Evolutionary conservation across 2,113 vertebrate species (phyloP).

Genomic region (Chascanopsetta lugubris): DNA sequence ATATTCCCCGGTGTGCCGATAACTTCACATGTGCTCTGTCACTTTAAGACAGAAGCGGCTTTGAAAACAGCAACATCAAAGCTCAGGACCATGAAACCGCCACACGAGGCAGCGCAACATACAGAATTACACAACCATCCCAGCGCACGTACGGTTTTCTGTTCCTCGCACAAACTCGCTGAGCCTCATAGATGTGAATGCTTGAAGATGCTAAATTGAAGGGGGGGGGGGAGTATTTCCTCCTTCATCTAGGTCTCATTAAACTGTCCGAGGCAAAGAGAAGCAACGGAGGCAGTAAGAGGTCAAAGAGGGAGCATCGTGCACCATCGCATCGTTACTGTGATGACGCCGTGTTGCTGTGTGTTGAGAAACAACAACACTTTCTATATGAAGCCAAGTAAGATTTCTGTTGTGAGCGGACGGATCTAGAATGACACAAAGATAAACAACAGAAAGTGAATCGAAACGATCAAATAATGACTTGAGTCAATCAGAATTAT

Average conservation of each 20-base stretch:
- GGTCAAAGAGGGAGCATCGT: slow-evolving; percentile 7
- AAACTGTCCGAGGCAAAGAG: slow-evolving; percentile 21
- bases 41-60: slow-evolving; percentile 32
- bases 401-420: no score
- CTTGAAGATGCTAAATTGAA: slow-evolving; percentile 14
- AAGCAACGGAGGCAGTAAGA: slow-evolving; percentile 3
- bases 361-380: slow-evolving; percentile 34
- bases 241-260: slow-evolving; percentile 15
- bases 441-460: no score
- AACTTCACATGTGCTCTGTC: slow-evolving; percentile 30
- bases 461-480: no score
- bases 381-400: slow-evolving; percentile 1
- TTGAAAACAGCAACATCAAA: slow-evolving; percentile 34
- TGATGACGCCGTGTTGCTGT: slow-evolving; percentile 9
- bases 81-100: slow-evolving; percentile 13
- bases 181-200: slow-evolving; percentile 14
- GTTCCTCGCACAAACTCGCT: slow-evolving; percentile 7
- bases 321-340: slow-evolving; percentile 1
- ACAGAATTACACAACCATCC: slow-evolving; percentile 1
- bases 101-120: neutral
- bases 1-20: slow-evolving; percentile 21
- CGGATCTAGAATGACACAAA: no score
- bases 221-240: neutral
- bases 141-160: slow-evolving; percentile 1
- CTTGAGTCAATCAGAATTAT: no score